Conservation (phyloP, 2,888 invertebrate genomes). For the Tholera decimalis region DNA sequence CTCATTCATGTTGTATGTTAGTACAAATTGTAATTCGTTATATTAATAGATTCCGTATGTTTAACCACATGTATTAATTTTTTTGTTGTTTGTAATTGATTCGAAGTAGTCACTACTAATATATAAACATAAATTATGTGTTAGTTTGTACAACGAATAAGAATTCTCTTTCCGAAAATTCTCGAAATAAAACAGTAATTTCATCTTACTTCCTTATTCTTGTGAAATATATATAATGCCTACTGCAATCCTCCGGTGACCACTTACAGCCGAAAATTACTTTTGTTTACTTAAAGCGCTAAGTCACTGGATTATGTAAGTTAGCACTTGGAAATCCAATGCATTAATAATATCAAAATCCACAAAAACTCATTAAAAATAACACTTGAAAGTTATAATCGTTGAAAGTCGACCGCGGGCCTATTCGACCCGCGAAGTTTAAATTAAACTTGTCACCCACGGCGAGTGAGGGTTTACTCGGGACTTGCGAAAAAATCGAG, state of each 20-base stretch:
- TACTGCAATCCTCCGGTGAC: conserved; percentile 51
- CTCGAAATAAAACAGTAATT: conserved; percentile 32
- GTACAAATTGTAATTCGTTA: conserved; percentile 19
- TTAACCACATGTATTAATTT: conserved; percentile 15
- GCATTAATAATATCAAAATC: conserved; percentile 82
- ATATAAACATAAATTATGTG: background rate
- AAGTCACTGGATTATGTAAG: conserved; percentile 67
- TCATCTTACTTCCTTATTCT: conserved; percentile 32
- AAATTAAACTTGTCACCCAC: conserved; percentile 88
- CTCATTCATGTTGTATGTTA: conserved; percentile 42
- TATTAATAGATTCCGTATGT: conserved; percentile 22
- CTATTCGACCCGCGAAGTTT: conserved; percentile 82
- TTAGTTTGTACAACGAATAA: conserved; percentile 8
- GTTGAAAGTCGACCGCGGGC: conserved; percentile 77
- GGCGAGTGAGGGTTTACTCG: conserved; percentile 66
- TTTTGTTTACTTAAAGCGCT: conserved; percentile 62
- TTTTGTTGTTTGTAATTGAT: conserved; percentile 17
- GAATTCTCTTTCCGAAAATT: conserved; percentile 17
- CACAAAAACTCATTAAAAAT: conserved; percentile 88
- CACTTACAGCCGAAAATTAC: conserved; percentile 56
- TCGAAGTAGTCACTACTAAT: background rate
- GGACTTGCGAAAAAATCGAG: conserved; percentile 56
- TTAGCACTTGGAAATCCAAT: conserved; percentile 72
- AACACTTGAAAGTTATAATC: conserved; percentile 87
- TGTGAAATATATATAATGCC: conserved; percentile 44